Percentiles rank a stretch among this genome's conserved stretches.
Conservation (phyloP, 1,140 invertebrate genomes). For the Lerema accius region DNA sequence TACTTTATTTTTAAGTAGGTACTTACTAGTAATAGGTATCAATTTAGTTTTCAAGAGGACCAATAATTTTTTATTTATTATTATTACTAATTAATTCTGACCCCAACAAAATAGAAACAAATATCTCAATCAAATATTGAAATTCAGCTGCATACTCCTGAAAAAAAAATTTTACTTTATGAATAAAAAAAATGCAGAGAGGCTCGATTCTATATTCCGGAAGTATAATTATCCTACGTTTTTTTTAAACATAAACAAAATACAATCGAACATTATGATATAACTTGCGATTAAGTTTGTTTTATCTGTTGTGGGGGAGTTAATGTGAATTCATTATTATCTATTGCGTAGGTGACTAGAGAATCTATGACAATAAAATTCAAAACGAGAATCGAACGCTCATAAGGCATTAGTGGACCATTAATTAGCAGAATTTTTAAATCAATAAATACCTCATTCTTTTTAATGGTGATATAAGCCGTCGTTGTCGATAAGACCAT, state of each 20-base stretch:
- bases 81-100: no score
- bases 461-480: slow-evolving; percentile 32
- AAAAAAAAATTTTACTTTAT: no score
- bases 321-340: slow-evolving; percentile 61
- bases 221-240: no score
- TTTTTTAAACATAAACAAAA: neutral
- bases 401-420: slow-evolving; percentile 38
- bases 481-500: slow-evolving; percentile 21
- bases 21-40: no score
- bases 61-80: no score
- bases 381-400: slow-evolving; percentile 33
- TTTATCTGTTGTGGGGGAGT: slow-evolving; percentile 43
- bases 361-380: slow-evolving; percentile 41
- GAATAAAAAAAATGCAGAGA: no score
- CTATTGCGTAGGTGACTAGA: slow-evolving; percentile 55
- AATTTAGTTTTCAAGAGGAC: no score
- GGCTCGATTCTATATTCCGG: no score
- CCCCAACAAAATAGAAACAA: no score
- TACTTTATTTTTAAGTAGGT: no score
- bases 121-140: no score
- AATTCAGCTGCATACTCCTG: no score
- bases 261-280: neutral
- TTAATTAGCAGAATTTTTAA: slow-evolving; percentile 47
- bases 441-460: slow-evolving; percentile 42
- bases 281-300: slow-evolving; percentile 38